Evolutionary conservation across 2,888 invertebrate genomes (phyloP).

Genomic region (Macaria liturata): DNA sequence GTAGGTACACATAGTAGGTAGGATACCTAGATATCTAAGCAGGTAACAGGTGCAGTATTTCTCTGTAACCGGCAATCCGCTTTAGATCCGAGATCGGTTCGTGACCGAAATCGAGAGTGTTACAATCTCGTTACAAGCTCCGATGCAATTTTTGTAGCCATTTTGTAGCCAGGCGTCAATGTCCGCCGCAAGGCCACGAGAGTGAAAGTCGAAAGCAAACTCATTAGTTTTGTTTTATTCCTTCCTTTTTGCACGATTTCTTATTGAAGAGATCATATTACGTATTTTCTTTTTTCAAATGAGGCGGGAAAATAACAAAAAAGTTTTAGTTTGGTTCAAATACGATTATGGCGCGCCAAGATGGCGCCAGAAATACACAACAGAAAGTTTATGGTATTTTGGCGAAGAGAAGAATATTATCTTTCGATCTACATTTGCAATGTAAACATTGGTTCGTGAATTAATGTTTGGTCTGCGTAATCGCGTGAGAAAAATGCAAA

Average conservation of each 20-base stretch:
- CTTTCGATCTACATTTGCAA: slow-evolving; percentile 29
- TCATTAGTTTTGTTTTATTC: slow-evolving; percentile 47
- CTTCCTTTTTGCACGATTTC: slow-evolving; percentile 38
- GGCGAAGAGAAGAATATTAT: slow-evolving; percentile 3
- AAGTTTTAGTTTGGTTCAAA: no score
- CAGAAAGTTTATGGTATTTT: no score
- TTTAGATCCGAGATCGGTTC: slow-evolving; percentile 29
- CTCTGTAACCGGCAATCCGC: slow-evolving; percentile 5
- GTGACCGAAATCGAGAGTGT: slow-evolving; percentile 54
- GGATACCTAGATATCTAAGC: no score
- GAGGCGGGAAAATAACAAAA: slow-evolving; percentile 8
- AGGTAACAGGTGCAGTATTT: no score
- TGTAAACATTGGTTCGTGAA: slow-evolving; percentile 28
- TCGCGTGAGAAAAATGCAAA: slow-evolving; percentile 50
- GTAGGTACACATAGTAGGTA: no score
- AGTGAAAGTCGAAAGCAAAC: slow-evolving; percentile 72
- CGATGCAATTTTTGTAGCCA: slow-evolving; percentile 51
- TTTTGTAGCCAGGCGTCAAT: slow-evolving; percentile 51
- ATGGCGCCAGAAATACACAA: no score
- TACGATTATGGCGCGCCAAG: no score
- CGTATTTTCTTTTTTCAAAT: neutral
- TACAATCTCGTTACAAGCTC: slow-evolving; percentile 42
- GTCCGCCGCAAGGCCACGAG: slow-evolving; percentile 59
- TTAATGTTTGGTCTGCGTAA: slow-evolving; percentile 39
- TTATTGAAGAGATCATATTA: slow-evolving; percentile 18